These are phyloP conservation scores for Druceiella hillmani DNA, from an alignment of 2,888 invertebrate species.

Conservation along the genomic window DNA sequence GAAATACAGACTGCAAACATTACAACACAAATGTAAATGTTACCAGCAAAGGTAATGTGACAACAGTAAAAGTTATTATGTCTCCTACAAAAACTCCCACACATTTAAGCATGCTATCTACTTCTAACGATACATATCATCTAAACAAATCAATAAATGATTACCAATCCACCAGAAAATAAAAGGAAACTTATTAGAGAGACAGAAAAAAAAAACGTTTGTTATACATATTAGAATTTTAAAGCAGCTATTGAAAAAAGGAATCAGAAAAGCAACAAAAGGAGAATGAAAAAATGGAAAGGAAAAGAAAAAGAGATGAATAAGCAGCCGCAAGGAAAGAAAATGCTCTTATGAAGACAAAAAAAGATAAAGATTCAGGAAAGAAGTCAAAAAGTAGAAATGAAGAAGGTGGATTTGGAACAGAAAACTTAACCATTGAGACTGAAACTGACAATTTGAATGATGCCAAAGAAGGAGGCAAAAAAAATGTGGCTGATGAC, in stretches of 20 bases:
- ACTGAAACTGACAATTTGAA: no score
- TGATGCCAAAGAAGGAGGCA: no score
- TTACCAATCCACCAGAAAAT: conserved; percentile 13
- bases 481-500: no score
- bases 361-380: no score
- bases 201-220: conserved; percentile 6
- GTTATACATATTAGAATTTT: conserved; percentile 8
- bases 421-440: no score
- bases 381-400: no score
- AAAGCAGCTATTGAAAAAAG: conserved; percentile 7
- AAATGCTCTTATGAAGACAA: no score
- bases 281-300: conserved; percentile 9
- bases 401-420: no score
- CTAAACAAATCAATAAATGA: no score
- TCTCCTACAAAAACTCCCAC: conserved; percentile 14
- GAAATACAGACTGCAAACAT: conserved; percentile 10
- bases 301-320: conserved; percentile 8
- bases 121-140: conserved; percentile 12
- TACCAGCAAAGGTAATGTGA: conserved; percentile 14
- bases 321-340: no score
- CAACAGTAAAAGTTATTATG: conserved; percentile 16
- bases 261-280: conserved; percentile 2
- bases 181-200: conserved; percentile 9
- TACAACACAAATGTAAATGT: conserved; percentile 13
- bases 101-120: conserved; percentile 12